These are phyloP conservation scores for Ormyrus thymus DNA, from an alignment of 2,888 invertebrate species.

Conservation along the genomic window DNA sequence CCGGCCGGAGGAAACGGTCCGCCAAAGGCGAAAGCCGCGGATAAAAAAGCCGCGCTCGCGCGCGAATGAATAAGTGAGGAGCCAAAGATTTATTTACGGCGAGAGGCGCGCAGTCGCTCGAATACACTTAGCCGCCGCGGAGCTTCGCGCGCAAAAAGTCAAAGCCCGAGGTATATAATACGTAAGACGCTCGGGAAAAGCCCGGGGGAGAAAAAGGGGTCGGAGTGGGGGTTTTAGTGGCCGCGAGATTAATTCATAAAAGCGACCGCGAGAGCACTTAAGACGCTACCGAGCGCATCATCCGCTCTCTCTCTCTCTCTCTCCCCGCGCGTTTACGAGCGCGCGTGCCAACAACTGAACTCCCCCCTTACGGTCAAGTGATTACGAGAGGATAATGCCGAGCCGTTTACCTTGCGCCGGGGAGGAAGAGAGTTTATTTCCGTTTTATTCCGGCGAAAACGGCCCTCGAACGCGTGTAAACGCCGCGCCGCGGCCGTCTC, in stretches of 20 bases:
- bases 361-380: conserved; percentile 18
- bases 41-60: not conserved
- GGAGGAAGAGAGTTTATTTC: not conserved
- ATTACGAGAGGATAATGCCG: conserved; percentile 33
- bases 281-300: not conserved
- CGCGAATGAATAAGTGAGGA: conserved; percentile 21
- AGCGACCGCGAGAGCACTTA: not conserved
- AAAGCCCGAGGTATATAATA: too few species aligned
- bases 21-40: too few species aligned
- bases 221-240: not conserved
- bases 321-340: too few species aligned
- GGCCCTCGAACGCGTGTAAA: too few species aligned
- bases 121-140: conserved; percentile 12
- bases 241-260: not conserved
- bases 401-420: conserved; percentile 12
- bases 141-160: conserved; percentile 2
- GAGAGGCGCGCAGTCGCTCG: conserved; percentile 1
- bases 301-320: too few species aligned
- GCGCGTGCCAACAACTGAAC: not conserved
- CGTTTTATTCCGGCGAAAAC: not conserved
- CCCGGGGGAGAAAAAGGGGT: not conserved
- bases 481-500: too few species aligned
- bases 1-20: too few species aligned
- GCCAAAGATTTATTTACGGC: conserved; percentile 23
- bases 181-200: not conserved